Evolutionary conservation across 2,888 invertebrate genomes (phyloP), one percentile per base, ranked within the genome.

Genomic region (Baronia brevicornis): DNA sequence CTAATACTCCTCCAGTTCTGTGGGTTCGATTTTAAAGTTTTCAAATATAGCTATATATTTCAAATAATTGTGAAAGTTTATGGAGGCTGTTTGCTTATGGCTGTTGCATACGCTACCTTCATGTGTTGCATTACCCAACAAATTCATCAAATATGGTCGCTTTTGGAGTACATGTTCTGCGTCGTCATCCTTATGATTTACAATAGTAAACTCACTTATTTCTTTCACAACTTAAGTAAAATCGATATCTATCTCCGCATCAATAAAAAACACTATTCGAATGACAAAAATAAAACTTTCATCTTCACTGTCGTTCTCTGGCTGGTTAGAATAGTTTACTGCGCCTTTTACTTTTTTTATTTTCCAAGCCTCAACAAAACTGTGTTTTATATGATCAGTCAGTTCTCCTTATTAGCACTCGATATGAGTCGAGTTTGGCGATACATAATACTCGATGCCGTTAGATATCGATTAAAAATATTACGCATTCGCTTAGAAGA

Each of bases 341-440:
- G 67, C 0, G 37, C 43, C 1, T 25, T 60, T 1, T 70, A 64
- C 25, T 79, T 75, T 28, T 14, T 38, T 1, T 43, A 41, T 0
- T 54, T 56, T 27, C 4, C 32, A 0, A 77, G 72, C 21, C 70
- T 53, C 9, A 38, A 49, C 1, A 26, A 46, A 10, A 31, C 69
- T 0, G 1, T 8, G 5, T 33, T 60, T 1, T 79, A 59, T 33
- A 5, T 58, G 0, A 38, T 78, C 1, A 64, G 62, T 27, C 51
- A 65, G 12, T 51, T 66, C n/a, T 63, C 69, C 1, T 50, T 71
- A 1, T 39, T 74, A 3, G 64, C 72, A 6, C 53, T 82, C 5
- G 80, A 82, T 48, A 41, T 73, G 2, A 73, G 65, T 43, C 51
- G 80, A 37, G 67, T 74, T 0, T 80, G 78, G 80, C 54, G 82